phyloP scores from a whole-genome alignment of 2,113 vertebrate genomes.

The Petrocephalus zakoni region DNA sequence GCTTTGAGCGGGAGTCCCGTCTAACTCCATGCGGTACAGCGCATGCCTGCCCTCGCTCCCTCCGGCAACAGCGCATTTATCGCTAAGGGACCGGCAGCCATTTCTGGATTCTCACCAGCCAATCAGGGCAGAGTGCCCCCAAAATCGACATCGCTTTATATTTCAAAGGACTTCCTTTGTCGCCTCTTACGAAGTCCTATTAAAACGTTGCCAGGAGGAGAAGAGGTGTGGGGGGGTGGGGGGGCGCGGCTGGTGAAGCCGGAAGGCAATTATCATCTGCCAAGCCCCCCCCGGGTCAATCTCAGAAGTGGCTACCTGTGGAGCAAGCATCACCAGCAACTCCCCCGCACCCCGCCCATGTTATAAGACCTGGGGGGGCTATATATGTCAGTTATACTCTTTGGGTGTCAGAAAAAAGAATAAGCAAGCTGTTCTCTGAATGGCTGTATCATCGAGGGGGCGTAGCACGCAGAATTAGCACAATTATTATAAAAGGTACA shows the following conservation, averaged over 20 bases:
- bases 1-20: not conserved
- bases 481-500: not conserved
- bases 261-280: not conserved
- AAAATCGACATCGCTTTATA: not conserved
- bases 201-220: not conserved
- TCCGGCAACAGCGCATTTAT: not conserved
- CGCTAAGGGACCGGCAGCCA: not conserved
- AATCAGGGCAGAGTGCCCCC: not conserved
- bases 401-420: not conserved
- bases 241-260: not conserved
- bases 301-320: not conserved
- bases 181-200: not conserved
- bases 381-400: not conserved
- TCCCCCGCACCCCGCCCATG: not conserved
- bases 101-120: not conserved
- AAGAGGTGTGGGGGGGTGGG: not conserved
- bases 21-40: no score
- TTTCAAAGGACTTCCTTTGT: constrained; percentile 3
- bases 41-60: not conserved
- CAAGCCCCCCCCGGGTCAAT: not conserved
- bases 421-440: not conserved
- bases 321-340: not conserved
- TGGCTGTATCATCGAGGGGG: not conserved
- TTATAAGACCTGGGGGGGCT: not conserved
- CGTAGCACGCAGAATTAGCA: not conserved